Percentiles rank a stretch among this genome's conserved stretches.
Conservation (phyloP, 2,888 invertebrate species). For the Amblyteles armatorius region DNA sequence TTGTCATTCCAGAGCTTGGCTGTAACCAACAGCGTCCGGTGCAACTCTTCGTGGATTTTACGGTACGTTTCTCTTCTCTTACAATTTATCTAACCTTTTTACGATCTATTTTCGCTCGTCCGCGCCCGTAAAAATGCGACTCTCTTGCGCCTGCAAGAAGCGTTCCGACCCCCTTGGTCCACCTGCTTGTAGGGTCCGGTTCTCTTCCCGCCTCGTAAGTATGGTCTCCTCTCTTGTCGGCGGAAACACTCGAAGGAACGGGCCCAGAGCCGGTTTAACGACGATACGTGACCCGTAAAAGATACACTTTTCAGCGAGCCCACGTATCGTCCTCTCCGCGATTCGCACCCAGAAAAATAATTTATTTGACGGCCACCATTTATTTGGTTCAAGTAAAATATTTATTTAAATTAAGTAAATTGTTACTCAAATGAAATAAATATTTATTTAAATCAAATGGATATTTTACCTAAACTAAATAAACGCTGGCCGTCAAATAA, state of each 20-base stretch:
- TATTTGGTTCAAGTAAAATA: no score
- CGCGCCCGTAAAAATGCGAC: constrained; percentile 47
- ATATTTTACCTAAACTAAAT: no score
- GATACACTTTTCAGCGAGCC: constrained; percentile 1
- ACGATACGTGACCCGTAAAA: constrained; percentile 45
- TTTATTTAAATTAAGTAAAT: no score
- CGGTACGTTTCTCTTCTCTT: constrained; percentile 23
- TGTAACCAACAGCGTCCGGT: not conserved
- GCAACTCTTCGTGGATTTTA: constrained; percentile 28
- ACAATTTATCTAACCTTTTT: constrained; percentile 57
- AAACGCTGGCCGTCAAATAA: no score
- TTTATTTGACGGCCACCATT: no score
- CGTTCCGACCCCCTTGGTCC: not conserved
- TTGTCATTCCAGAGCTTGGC: not conserved
- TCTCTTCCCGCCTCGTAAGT: constrained; percentile 30
- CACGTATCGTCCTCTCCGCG: not conserved
- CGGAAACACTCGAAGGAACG: constrained; percentile 42
- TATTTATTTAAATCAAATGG: no score
- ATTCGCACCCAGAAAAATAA: not conserved
- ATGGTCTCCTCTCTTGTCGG: constrained; percentile 30
- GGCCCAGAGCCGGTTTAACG: constrained; percentile 35
- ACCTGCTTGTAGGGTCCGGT: constrained; percentile 13
- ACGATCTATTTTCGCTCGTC: constrained; percentile 60
- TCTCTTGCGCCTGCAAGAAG: constrained; percentile 22
- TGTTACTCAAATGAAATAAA: no score